These are phyloP conservation scores for Mareca strepera DNA, from an alignment of 2,797 vertebrate species.

Conservation along the genomic window DNA sequence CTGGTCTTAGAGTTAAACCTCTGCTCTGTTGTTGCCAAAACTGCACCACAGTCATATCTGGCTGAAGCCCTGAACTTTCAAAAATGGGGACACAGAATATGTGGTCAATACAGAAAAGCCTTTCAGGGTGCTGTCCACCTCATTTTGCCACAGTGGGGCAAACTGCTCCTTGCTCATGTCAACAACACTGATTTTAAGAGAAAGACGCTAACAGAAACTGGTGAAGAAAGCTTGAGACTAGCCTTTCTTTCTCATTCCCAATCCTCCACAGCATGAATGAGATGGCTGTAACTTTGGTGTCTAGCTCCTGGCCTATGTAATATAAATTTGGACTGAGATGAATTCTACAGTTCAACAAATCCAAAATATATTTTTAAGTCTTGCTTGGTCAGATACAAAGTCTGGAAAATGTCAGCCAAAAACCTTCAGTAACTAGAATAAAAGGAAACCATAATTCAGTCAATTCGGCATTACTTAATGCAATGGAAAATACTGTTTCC, in stretches of 20 bases:
- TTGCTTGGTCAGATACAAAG: neutral
- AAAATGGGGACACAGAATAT: neutral
- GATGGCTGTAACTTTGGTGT: neutral
- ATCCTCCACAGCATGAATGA: neutral
- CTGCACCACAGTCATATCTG: neutral
- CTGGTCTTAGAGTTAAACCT: neutral
- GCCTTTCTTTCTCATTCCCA: neutral
- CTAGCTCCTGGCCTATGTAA: neutral
- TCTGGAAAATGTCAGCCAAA: neutral
- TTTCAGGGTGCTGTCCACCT: neutral
- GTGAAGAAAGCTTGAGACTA: neutral
- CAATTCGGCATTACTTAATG: neutral
- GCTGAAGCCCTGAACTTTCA: neutral
- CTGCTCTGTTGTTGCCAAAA: neutral
- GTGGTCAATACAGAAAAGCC: neutral
- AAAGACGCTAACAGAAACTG: neutral
- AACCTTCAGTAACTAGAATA: conserved; percentile 10
- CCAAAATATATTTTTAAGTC: neutral
- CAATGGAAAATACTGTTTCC: neutral
- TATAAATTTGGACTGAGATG: accelerated
- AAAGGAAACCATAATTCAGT: neutral
- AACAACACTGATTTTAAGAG: neutral
- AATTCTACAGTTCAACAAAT: neutral
- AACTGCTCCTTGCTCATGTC: neutral
- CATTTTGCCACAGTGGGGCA: neutral